Base-by-base conservation (phyloP, 2,888 invertebrate species). In the Hesperia comma region DNA sequence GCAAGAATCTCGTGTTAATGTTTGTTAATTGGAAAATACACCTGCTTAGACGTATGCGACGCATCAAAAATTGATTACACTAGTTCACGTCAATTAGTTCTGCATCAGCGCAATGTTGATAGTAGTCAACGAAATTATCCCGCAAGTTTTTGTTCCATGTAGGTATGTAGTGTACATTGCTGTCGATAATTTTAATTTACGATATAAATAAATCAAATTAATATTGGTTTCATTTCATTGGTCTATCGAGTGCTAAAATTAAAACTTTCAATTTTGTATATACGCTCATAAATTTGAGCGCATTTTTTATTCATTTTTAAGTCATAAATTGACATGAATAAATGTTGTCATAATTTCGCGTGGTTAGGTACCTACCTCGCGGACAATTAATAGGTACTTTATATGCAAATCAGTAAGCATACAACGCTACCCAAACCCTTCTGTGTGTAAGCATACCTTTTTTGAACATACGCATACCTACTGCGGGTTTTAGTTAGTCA, bases 311-410 rank as follows among this genome's bases (percentile, higher is more conserved):
- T 51, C 57, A 17, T 51, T 51, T 63, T 63, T 33, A 15, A 54
- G 8, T 54, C 51, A 37, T 51, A 51, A 46, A 62, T 21, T 57
- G 40, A 57, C 40, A 56, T 63, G 57, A 63, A 63, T 63, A 57
- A 57, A 40, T 63, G 41, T 63, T 40, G 15, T 62, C 61, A 69
- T 67, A 63, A 61, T 63, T 63, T 63, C 49, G 33, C 46, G 33
- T 55, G 58, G 68, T 61, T 51, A 51, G 51, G 37, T 55, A 67
- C 67, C 61, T 55, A 67, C 67, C 61, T 63, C 56, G 73, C 74
- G 74, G 72, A 77, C 79, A 82, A 83, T 84, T 81, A 83, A 79
- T 77, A 75, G 77, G 70, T 75, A 77, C 75, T 82, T 82, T 79
- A 78, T 76, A 85, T 85, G 84, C 79, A 83, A 87, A 85, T 83